These are phyloP conservation scores for Corapipo altera DNA, from an alignment of 2,113 vertebrate genomes.

Conservation along the genomic window DNA sequence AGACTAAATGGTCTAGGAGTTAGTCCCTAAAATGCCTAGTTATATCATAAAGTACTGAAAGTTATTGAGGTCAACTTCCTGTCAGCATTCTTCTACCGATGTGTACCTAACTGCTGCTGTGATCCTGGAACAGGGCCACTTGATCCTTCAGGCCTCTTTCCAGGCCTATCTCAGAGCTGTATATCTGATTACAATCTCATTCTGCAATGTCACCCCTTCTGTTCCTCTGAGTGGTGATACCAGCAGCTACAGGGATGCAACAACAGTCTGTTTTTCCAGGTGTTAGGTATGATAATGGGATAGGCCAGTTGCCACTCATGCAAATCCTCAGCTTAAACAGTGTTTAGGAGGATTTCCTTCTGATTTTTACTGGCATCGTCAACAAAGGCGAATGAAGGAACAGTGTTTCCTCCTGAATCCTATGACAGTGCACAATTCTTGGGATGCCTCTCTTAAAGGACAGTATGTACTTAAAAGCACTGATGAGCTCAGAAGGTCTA, in stretches of 20 bases:
- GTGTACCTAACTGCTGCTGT: neutral
- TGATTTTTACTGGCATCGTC: neutral
- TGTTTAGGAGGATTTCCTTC: neutral
- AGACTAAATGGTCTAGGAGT: neutral
- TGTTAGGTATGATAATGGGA: neutral
- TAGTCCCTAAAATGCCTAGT: neutral
- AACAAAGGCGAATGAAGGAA: neutral
- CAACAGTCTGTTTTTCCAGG: neutral
- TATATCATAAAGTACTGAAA: neutral
- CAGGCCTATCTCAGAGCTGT: neutral
- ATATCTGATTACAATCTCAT: neutral
- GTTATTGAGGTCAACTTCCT: neutral
- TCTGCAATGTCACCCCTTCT: neutral
- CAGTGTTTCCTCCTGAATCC: neutral
- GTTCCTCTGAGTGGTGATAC: neutral
- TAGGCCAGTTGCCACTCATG: neutral
- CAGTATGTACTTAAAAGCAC: neutral
- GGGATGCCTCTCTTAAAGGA: neutral
- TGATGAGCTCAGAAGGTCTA: neutral
- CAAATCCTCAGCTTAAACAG: neutral
- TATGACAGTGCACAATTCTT: neutral
- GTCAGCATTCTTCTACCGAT: neutral
- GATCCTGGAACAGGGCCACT: neutral
- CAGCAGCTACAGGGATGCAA: neutral
- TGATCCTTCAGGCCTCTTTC: neutral